Percentiles rank a stretch among this genome's conserved stretches.
These are phyloP conservation scores for Gila robusta DNA, from an alignment of 2,797 vertebrate genomes.

Conservation along the genomic window DNA sequence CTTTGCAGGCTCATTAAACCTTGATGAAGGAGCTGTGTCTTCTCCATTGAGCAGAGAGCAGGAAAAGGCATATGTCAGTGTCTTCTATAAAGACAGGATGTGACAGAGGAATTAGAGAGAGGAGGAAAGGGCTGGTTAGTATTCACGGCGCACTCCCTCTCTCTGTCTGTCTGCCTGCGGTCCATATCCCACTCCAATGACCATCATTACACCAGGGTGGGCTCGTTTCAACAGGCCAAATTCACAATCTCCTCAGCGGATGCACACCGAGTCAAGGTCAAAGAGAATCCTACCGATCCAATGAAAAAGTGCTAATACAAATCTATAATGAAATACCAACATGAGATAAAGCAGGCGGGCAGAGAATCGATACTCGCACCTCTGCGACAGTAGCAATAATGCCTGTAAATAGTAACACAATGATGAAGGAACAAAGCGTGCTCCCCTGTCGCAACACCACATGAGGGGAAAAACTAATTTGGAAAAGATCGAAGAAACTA, in stretches of 20 bases:
- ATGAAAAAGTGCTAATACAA: slow-evolving; percentile 51
- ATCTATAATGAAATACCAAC: slow-evolving; percentile 52
- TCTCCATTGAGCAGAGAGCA: slow-evolving; percentile 51
- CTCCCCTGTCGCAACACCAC: background rate
- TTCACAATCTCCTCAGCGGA: slow-evolving; percentile 37
- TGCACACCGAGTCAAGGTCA: slow-evolving; percentile 50
- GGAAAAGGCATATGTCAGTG: slow-evolving; percentile 54
- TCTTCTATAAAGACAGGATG: slow-evolving; percentile 57
- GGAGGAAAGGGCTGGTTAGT: slow-evolving; percentile 57
- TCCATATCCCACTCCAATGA: slow-evolving; percentile 57
- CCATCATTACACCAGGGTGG: slow-evolving; percentile 53
- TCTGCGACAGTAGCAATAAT: slow-evolving; percentile 38
- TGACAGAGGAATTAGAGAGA: slow-evolving; percentile 59
- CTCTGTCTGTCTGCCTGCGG: slow-evolving; percentile 49
- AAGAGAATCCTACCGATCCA: slow-evolving; percentile 51
- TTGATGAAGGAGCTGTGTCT: slow-evolving; percentile 59
- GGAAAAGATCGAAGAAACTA: background rate
- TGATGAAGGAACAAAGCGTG: slow-evolving; percentile 4
- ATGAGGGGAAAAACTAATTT: background rate
- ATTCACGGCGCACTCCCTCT: slow-evolving; percentile 57
- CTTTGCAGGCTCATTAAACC: slow-evolving; percentile 66
- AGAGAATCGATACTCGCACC: slow-evolving; percentile 37
- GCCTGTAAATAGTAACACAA: slow-evolving; percentile 34
- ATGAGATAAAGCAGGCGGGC: slow-evolving; percentile 40
- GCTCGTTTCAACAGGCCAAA: slow-evolving; percentile 56